Percentiles rank a stretch among this genome's conserved stretches.
These are phyloP conservation scores for Dromiciops gliroides DNA, from an alignment of 2,113 vertebrate genomes.

Conservation along the genomic window DNA sequence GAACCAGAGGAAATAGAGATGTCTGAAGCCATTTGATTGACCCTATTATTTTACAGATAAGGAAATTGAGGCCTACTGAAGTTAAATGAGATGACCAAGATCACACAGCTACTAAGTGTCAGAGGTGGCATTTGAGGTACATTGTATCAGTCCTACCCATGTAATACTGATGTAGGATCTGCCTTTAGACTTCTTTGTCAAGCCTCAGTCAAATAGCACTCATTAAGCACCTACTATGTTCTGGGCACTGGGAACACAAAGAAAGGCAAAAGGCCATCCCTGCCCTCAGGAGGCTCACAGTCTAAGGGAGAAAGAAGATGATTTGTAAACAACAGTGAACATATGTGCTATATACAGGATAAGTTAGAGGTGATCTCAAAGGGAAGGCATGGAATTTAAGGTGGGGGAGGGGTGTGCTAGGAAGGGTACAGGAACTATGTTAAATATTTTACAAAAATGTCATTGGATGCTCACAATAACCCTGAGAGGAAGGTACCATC, in stretches of 20 bases:
- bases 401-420: not conserved
- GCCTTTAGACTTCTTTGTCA: not conserved
- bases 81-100: not conserved
- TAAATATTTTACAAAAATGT: no score
- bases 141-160: not conserved
- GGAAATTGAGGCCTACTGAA: not conserved
- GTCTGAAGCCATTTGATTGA: not conserved
- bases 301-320: not conserved
- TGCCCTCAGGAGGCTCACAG: not conserved
- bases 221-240: not conserved
- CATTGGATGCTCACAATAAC: no score
- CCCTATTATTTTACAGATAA: not conserved
- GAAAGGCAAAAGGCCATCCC: not conserved
- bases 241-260: not conserved
- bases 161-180: not conserved
- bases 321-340: not conserved
- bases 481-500: not conserved
- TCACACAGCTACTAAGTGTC: not conserved
- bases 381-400: not conserved
- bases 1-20: no score
- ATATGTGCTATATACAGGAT: not conserved
- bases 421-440: no score
- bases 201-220: not conserved
- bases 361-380: not conserved
- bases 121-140: not conserved